A percentile compares a stretch with the other conserved stretches of the same genome.
phyloP scores from a whole-genome alignment of 2,113 vertebrate species.

The Glaucomys volans region DNA sequence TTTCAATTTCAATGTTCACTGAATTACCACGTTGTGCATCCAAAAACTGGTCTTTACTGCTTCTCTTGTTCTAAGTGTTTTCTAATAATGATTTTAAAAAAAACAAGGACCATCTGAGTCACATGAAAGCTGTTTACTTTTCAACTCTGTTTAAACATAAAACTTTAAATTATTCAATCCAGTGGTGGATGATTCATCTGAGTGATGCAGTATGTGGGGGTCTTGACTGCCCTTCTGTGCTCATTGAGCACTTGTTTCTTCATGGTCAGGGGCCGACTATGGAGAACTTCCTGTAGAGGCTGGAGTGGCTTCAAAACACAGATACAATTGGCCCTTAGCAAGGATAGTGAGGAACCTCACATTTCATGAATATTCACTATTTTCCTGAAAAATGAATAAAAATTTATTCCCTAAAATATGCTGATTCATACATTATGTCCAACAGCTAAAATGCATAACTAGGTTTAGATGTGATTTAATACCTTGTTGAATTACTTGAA shows the following conservation, averaged over 20 bases:
- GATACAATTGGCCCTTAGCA: background rate
- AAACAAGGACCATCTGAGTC: slow-evolving; percentile 7
- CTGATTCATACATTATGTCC: background rate
- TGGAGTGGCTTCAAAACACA: background rate
- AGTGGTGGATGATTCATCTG: background rate
- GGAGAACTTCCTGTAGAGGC: background rate
- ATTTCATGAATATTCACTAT: background rate
- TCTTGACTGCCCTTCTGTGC: background rate
- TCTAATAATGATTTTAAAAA: background rate
- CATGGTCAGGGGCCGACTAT: background rate
- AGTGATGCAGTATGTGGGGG: background rate
- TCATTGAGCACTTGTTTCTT: background rate
- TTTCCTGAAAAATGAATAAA: background rate
- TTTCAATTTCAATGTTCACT: slow-evolving; percentile 81
- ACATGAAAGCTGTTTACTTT: slow-evolving; percentile 17
- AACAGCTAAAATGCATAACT: background rate
- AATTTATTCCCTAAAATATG: background rate
- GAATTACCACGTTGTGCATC: slow-evolving; percentile 73
- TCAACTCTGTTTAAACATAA: slow-evolving; percentile 43
- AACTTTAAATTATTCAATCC: background rate
- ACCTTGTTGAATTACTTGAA: background rate
- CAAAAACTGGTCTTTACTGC: slow-evolving; percentile 37
- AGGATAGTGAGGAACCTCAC: background rate
- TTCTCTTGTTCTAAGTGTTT: slow-evolving; percentile 78
- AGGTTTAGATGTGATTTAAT: background rate